These are phyloP conservation scores for honey bee (Apis mellifera) DNA, from an alignment of 1,140 invertebrate genomes.

Conservation along the genomic window Amel_HAv3.1 CM009932.2:12331001-12331500, in stretches of 20 bases:
- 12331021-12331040: constrained; percentile 68
- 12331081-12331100: background rate
- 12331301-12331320: background rate
- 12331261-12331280: constrained; percentile 9
- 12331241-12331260: background rate
- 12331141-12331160: background rate
- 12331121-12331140: background rate
- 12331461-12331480: too few relatives aligned
- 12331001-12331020: constrained; percentile 63
- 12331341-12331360: background rate
- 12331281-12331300: background rate
- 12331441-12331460: background rate
- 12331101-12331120: background rate
- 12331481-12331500: too few relatives aligned
- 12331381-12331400: background rate
- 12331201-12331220: constrained; percentile 20
- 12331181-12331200: constrained; percentile 25
- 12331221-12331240: background rate
- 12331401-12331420: background rate
- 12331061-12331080: constrained; percentile 72
- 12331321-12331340: background rate
- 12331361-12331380: background rate
- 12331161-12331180: background rate
- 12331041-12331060: constrained; percentile 76
- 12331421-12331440: background rate